Evolutionary conservation across 2,888 invertebrate genomes (phyloP).

Genomic region (Artemia sinica): DNA sequence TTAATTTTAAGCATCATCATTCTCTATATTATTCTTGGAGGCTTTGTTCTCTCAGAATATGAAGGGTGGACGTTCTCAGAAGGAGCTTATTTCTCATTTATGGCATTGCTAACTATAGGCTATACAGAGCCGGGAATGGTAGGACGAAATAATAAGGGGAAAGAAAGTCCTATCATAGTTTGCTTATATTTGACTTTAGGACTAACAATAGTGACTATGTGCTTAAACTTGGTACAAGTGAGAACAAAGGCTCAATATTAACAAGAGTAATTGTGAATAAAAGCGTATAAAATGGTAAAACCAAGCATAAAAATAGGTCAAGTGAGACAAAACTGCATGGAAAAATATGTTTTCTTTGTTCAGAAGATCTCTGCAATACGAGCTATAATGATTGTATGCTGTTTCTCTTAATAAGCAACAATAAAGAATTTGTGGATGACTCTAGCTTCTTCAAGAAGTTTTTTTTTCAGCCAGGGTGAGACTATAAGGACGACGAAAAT

Average conservation of each 20-base stretch:
- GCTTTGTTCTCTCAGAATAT: not conserved
- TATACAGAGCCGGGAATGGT: not conserved
- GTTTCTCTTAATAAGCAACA: too few species aligned
- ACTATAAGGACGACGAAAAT: too few species aligned
- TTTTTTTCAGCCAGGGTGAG: too few species aligned
- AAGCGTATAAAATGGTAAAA: too few species aligned
- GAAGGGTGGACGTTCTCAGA: not conserved
- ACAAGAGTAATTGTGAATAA: not conserved
- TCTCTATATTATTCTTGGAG: not conserved
- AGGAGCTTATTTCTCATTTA: not conserved
- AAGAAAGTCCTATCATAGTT: not conserved
- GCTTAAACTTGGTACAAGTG: not conserved
- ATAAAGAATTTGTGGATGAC: too few species aligned
- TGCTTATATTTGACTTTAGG: not conserved
- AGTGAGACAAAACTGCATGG: too few species aligned
- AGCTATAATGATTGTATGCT: too few species aligned
- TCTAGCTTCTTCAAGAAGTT: too few species aligned
- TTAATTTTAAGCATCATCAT: not conserved
- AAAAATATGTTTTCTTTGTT: too few species aligned
- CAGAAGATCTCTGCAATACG: too few species aligned
- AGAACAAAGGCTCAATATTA: conserved; percentile 3
- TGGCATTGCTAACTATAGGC: not conserved
- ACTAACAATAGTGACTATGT: not conserved
- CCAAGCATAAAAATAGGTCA: too few species aligned
- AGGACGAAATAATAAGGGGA: not conserved